Evolutionary conservation across 2,888 invertebrate genomes (phyloP), one percentile per base, ranked within the genome.

Genomic region (Rhamnusium bicolor): DNA sequence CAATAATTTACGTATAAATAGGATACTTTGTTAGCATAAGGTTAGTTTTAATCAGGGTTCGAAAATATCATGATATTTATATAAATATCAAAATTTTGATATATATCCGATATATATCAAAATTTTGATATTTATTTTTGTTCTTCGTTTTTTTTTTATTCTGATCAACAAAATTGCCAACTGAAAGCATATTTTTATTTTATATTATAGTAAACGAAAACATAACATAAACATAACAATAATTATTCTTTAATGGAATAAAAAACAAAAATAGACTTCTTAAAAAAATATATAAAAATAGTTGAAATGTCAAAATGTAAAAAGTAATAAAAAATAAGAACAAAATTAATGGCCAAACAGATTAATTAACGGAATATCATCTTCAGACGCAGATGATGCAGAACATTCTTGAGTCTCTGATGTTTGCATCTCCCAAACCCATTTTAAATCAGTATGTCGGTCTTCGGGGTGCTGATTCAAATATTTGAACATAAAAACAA

Each of bases 91-190:
- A n/a, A n/a, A n/a, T n/a, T n/a, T n/a, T n/a, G n/a, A n/a, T n/a
- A 47, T 47, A 47, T 47, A 47, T 47, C 29, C 29, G 29, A 47
- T 47, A 47, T 47, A 47, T 47, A 47, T 47, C 47, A 47, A 47
- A 47, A 47, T 47, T 47, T n/a, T 47, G 47, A 47, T 47, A 47
- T 47, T n/a, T n/a, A 46, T 46, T 46, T 46, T 46, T 46, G n/a
- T 10, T 46, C 8, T 46, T 46, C n/a, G 24, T n/a, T n/a, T 46
- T 46, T 46, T 46, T 46, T 46, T 46, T 46, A 46, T 46, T 46
- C 46, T 46, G 46, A 46, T 47, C 47, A 47, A 47, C 47, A n/a
- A 47, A 47, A 47, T 47, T 47, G 47, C 47, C 47, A 47, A 47
- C 14, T 47, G 7, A 47, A 47, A 47, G 47, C 47, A 47, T 47